phyloP scores from a whole-genome alignment of 2,113 vertebrate species.

The Hippocampus zosterae region DNA sequence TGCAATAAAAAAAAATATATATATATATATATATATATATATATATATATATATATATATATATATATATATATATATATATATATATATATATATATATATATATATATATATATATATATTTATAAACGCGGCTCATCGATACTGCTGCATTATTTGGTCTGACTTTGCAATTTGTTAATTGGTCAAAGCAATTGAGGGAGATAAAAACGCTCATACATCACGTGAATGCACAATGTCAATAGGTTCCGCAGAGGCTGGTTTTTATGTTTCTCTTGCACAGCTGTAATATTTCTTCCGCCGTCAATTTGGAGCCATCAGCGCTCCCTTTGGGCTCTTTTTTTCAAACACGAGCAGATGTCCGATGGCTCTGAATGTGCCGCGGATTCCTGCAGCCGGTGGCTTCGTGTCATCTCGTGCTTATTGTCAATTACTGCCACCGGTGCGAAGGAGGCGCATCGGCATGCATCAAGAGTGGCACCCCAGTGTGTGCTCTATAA shows the following conservation, averaged over 20 bases:
- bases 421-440: conserved; percentile 29
- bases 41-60: not conserved
- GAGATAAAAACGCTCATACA: conserved; percentile 48
- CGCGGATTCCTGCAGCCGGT: conserved; percentile 31
- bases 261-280: conserved; percentile 43
- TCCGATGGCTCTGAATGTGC: conserved; percentile 53
- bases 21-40: not conserved
- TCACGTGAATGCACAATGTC: conserved; percentile 42
- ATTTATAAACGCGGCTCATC: conserved; percentile 28
- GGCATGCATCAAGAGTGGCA: not conserved
- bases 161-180: conserved; percentile 54
- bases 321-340: conserved; percentile 45
- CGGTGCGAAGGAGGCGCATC: conserved; percentile 6
- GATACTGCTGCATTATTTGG: conserved; percentile 46
- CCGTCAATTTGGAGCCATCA: conserved; percentile 39
- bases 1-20: not conserved
- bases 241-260: conserved; percentile 25
- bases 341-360: conserved; percentile 57
- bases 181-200: conserved; percentile 52
- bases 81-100: not conserved
- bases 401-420: conserved; percentile 20
- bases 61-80: not conserved
- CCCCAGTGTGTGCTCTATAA: not conserved
- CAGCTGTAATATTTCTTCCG: conserved; percentile 50
- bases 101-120: not conserved